Conservation (phyloP, 2,113 vertebrate genomes). For the Pitta sordida region DNA sequence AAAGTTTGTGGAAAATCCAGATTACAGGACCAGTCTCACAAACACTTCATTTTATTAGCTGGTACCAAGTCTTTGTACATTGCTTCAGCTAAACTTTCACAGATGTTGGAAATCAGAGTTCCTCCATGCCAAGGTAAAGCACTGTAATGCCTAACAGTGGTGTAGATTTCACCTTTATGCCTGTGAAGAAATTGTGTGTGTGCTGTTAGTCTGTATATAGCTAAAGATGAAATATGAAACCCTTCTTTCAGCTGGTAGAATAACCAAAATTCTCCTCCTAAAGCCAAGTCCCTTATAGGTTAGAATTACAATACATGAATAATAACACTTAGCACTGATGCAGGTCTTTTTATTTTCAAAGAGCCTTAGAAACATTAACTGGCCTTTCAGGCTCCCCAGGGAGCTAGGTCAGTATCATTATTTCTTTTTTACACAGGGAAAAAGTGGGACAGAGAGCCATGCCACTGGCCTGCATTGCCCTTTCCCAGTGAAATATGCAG, state of each 20-base stretch:
- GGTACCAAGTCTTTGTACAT: background rate
- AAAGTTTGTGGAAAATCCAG: background rate
- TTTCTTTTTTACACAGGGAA: conserved; percentile 1
- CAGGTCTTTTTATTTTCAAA: conserved; percentile 11
- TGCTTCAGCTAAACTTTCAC: background rate
- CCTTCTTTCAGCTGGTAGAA: background rate
- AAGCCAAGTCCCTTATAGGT: background rate
- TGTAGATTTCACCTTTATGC: background rate
- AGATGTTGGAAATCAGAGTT: background rate
- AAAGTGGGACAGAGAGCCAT: conserved; percentile 26
- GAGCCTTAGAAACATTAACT: background rate
- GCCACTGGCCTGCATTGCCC: background rate
- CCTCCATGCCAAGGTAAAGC: background rate
- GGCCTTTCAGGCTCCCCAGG: conserved; percentile 13
- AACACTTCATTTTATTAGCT: background rate
- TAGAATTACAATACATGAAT: conserved; percentile 23
- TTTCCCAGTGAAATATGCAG: background rate
- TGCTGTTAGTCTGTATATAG: background rate
- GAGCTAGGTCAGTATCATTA: conserved; percentile 34
- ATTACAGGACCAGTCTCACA: background rate
- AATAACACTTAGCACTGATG: background rate
- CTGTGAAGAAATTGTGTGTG: background rate
- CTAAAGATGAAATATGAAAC: background rate
- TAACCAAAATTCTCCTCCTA: background rate
- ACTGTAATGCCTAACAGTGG: background rate